A percentile compares a stretch with the other conserved stretches of the same genome.
Conservation (phyloP, 2,888 invertebrate species). For the Perdita meconis region DNA sequence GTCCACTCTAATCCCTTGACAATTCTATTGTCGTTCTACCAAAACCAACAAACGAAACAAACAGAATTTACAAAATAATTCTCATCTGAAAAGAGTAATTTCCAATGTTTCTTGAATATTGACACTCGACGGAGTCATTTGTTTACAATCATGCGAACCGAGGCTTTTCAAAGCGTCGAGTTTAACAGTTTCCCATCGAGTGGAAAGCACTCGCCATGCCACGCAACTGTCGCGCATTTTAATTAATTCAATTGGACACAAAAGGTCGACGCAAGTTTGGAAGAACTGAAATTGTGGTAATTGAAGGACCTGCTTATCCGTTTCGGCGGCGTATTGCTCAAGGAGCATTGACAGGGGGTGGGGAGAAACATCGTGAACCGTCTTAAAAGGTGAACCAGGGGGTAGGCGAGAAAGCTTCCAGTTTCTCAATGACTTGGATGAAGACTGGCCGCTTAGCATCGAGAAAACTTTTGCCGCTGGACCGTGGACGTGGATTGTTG, state of each 20-base stretch:
- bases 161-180: neutral
- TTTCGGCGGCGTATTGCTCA: slow-evolving; percentile 6
- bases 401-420: slow-evolving; percentile 43
- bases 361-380: slow-evolving; percentile 13
- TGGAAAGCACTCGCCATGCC: neutral
- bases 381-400: slow-evolving; percentile 46
- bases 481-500: slow-evolving; percentile 38
- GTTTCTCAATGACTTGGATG: slow-evolving; percentile 53
- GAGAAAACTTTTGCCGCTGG: slow-evolving; percentile 40
- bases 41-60: no score
- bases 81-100: no score
- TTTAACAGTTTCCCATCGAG: neutral
- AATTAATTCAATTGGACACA: slow-evolving; percentile 20
- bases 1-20: no score
- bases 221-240: slow-evolving; percentile 4
- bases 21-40: no score
- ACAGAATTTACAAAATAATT: no score
- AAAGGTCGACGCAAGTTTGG: slow-evolving; percentile 17
- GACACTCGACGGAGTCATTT: neutral
- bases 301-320: slow-evolving; percentile 10
- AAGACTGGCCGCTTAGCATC: slow-evolving; percentile 44
- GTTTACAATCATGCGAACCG: neutral
- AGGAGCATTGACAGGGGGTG: neutral
- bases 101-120: neutral
- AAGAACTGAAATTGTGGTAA: slow-evolving; percentile 21